Base-by-base conservation (phyloP, 2,888 invertebrate species). In the Hydriomena furcata region DNA sequence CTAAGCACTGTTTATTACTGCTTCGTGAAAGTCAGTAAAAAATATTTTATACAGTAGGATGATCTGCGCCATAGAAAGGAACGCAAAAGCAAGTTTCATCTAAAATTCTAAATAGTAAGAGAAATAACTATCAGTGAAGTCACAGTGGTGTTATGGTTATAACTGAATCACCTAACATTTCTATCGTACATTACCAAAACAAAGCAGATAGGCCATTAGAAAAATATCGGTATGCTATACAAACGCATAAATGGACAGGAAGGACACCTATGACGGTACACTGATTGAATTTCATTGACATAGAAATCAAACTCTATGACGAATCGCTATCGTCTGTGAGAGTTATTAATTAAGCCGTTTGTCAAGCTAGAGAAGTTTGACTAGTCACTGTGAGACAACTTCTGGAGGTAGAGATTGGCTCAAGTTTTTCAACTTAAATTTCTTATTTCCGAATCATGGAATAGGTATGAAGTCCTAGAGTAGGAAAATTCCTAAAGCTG, bases 231-330 rank as follows among this genome's bases (percentile, higher is more conserved):
- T 65, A 58, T 68, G 66, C 63, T 66, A 66, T 65, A 71, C 55
- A 48, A 65, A 57, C 51, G 37, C 50, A 55, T 58, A 60, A 37
- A 56, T 52, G 56, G 61, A 58, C 68, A 70, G 73, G 70, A 73
- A 71, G 68, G 62, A 67, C 60, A 64, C 71, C 67, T 66, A 58
- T 68, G 68, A 63, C 62, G 63, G 51, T 55, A 61, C 55, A 52
- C 46, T 38, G 32, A 36, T 49, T 56, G 59, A 63, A 68, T 67
- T 66, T 47, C 59, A 63, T 63, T 65, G 65, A 64, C 58, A 64
- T 54, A 61, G 34, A 51, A 53, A 44, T 36, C 32, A 51, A 17
- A n/a, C 11, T 38, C 42, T 25, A 31, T 44, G 41, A 40, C 27
- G 13, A 38, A 35, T 45, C 21, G 11, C 6, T 23, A 23, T 24